Evolutionary conservation across 2,888 invertebrate species (phyloP).

Genomic region (Macrophya annulata): DNA sequence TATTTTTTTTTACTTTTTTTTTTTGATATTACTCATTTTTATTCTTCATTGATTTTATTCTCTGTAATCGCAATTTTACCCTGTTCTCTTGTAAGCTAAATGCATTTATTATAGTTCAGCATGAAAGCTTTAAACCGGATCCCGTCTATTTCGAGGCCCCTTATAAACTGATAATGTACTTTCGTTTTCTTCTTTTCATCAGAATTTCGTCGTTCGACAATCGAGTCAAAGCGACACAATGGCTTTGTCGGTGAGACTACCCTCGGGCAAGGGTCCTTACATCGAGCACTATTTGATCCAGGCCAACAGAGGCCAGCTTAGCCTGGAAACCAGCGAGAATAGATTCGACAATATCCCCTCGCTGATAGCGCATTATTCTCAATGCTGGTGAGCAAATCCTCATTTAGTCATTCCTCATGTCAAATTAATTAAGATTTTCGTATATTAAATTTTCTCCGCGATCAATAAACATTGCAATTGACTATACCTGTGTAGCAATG

Average conservation of each 20-base stretch:
- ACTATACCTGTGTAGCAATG: no score
- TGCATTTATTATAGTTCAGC: conserved; percentile 18
- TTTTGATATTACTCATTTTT: background rate
- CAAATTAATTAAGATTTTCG: conserved; percentile 34
- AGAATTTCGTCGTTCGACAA: conserved; percentile 97
- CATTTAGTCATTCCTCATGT: conserved; percentile 1
- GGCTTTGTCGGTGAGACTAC: conserved; percentile 96
- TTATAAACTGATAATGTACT: conserved; percentile 43
- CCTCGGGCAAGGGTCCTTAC: conserved; percentile 93
- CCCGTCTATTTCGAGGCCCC: conserved; percentile 20
- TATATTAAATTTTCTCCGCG: background rate
- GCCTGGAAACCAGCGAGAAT: conserved; percentile 96
- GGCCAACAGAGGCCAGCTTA: conserved; percentile 89
- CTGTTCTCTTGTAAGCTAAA: conserved; percentile 26
- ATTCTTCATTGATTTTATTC: background rate
- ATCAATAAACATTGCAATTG: background rate
- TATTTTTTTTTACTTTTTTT: background rate
- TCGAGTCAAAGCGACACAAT: conserved; percentile 96
- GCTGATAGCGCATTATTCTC: conserved; percentile 96
- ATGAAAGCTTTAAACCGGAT: background rate
- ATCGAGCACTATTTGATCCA: conserved; percentile 98
- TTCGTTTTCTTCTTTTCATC: conserved; percentile 72
- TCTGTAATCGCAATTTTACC: conserved; percentile 14
- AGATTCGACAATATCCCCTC: conserved; percentile 96
- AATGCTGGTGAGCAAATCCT: conserved; percentile 87